Evolutionary conservation across 2,888 invertebrate genomes (phyloP), one percentile per base, ranked within the genome.

Genomic region (Calliopum simillimum): DNA sequence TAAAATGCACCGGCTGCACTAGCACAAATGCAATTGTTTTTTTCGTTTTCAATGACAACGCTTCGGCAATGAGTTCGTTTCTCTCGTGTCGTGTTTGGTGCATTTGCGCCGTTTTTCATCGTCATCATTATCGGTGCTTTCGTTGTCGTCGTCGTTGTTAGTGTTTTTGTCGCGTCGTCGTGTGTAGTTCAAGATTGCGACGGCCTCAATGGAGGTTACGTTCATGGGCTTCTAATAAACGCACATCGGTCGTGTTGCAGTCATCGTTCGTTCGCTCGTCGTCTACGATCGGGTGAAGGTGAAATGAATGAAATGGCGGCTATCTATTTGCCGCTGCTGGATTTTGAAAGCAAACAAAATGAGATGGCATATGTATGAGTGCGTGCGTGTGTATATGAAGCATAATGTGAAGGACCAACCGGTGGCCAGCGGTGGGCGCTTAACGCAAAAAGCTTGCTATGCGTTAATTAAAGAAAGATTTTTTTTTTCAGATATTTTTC

Each of bases 131-230:
- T 63, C 49, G 4, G 47, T 67, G 23, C 58, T 21, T 33, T 44
- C 58, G 58, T 46, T 8, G 58, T 46, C 19, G 44, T 46, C 14
- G 66, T n/a, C 19, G 41, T 53, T 14, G 16, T 33, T 61, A 4
- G 14, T 16, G 16, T 14, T 68, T 11, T 65, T 69, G 71, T 71
- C 69, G 73, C 8, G 33, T 33, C 33, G 33, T 8, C 2, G n/a
- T 12, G 75, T 76, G 74, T 77, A 80, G 82, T 82, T 83, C 81
- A 81, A 84, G 82, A 84, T 81, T 84, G 79, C 77, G 76, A 73
- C 76, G 83, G 82, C 84, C 83, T 83, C 77, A 80, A 76, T 81
- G 80, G 82, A 81, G 84, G 84, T 84, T 84, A 83, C 78, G 84
- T 82, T 84, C 84, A 84, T 80, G 84, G 70, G 46, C n/a, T 70